Conservation (phyloP, 2,797 vertebrate genomes). For the Mareca strepera region DNA sequence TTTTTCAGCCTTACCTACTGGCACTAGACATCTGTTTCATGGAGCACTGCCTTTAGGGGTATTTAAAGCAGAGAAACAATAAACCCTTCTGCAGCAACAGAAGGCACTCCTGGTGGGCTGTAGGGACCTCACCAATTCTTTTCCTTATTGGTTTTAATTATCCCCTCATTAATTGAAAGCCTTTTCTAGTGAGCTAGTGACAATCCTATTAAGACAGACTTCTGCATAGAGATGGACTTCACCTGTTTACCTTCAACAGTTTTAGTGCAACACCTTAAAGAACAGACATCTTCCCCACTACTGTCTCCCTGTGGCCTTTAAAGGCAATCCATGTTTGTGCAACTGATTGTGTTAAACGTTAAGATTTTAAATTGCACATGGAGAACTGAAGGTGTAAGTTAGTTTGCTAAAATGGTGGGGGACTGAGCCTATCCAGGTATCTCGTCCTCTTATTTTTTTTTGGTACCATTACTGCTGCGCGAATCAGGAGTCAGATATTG, state of each 20-base stretch:
- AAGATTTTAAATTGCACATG: not conserved
- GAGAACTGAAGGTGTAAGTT: not conserved
- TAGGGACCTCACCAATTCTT: not conserved
- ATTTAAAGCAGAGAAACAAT: not conserved
- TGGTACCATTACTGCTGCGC: not conserved
- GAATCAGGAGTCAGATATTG: not conserved
- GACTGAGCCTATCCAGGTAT: not conserved
- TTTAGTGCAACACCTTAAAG: not conserved
- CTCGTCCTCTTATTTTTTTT: accelerated
- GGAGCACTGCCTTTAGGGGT: not conserved
- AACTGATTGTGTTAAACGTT: not conserved
- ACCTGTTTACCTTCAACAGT: not conserved
- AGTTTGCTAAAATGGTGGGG: not conserved
- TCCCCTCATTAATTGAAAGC: not conserved
- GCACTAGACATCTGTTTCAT: not conserved
- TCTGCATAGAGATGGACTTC: not conserved
- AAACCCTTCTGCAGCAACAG: not conserved
- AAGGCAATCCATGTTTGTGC: not conserved
- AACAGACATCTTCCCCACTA: not conserved
- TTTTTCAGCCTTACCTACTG: not conserved
- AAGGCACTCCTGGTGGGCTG: not conserved
- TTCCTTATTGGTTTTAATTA: not conserved
- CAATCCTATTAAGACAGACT: not conserved
- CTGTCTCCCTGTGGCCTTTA: not conserved
- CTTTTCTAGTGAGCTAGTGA: not conserved